Evolutionary conservation across 2,797 vertebrate genomes (phyloP).

Genomic region (Chrysocyon brachyurus): DNA sequence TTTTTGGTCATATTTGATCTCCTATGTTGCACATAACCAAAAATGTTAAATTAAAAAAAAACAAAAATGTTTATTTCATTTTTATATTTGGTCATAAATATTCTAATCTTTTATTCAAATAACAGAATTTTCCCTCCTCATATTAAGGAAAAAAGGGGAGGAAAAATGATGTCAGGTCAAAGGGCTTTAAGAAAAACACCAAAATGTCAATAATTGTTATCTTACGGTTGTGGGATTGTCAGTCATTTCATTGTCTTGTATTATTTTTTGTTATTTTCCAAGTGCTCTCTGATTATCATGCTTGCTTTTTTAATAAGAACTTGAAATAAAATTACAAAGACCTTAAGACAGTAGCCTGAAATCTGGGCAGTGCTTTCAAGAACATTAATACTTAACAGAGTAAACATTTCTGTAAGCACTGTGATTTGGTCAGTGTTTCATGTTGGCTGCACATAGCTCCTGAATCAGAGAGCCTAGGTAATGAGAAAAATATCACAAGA

Average conservation of each 20-base stretch:
- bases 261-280: neutral
- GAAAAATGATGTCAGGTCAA: neutral
- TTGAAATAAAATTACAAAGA: constrained; percentile 31
- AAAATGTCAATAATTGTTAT: neutral
- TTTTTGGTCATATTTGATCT: neutral
- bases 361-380: neutral
- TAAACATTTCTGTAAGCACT: neutral
- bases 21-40: neutral
- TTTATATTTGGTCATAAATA: constrained; percentile 7
- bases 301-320: constrained; percentile 30
- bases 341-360: neutral
- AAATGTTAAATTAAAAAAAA: neutral
- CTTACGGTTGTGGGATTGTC: neutral
- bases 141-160: neutral
- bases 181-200: neutral
- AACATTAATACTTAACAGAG: neutral
- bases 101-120: neutral
- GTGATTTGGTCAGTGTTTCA: neutral
- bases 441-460: neutral
- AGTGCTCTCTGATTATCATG: neutral
- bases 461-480: neutral
- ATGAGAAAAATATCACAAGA: neutral
- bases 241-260: neutral
- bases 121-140: neutral
- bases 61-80: neutral